These are phyloP conservation scores for Sander vitreus DNA, from an alignment of 2,113 vertebrate genomes.

Conservation along the genomic window DNA sequence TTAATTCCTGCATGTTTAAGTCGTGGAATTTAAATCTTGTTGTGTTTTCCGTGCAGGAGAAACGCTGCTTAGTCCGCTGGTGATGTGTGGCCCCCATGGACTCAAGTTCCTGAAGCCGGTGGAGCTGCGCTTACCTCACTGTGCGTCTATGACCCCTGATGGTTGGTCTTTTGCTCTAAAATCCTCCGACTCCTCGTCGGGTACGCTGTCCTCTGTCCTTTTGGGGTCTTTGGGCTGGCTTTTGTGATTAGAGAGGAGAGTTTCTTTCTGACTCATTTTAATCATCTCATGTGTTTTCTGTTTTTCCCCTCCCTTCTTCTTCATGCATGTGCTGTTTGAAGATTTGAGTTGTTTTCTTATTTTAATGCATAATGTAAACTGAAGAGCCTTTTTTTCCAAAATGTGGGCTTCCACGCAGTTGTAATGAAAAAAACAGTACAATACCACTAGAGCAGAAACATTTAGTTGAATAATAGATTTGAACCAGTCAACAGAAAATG, in stretches of 20 bases:
- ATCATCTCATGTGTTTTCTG: constrained; percentile 48
- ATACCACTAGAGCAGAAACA: not conserved
- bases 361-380: not conserved
- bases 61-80: constrained; percentile 97
- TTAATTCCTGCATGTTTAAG: constrained; percentile 20
- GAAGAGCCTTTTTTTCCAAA: no score
- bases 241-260: constrained; percentile 77
- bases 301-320: constrained; percentile 38
- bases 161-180: constrained; percentile 99
- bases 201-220: constrained; percentile 97
- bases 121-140: constrained; percentile 99
- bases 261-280: constrained; percentile 29
- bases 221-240: constrained; percentile 89
- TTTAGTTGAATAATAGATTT: not conserved
- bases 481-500: not conserved
- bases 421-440: not conserved
- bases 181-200: constrained; percentile 99
- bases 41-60: constrained; percentile 86
- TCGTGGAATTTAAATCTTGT: constrained; percentile 37
- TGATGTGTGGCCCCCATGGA: constrained; percentile 99
- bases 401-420: not conserved
- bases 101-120: constrained; percentile 99
- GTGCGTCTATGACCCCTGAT: constrained; percentile 99
- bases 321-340: constrained; percentile 9
- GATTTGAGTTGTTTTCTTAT: not conserved